A percentile compares a stretch with the other conserved stretches of the same genome.
Evolutionary conservation across 1,140 invertebrate genomes (phyloP).

Genomic region (Lepidotrigona ventralis): DNA sequence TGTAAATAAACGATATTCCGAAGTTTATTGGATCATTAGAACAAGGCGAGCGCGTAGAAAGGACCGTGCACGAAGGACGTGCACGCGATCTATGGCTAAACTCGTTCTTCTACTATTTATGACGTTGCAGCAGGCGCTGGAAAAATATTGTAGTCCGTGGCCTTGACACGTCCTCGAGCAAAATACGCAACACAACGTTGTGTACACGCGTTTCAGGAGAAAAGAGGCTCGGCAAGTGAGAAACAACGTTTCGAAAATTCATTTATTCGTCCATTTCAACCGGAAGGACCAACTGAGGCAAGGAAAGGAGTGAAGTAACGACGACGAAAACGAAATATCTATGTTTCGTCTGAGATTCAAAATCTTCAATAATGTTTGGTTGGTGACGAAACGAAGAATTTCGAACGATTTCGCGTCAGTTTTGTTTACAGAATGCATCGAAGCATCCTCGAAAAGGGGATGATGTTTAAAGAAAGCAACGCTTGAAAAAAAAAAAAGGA

Average conservation of each 20-base stretch:
- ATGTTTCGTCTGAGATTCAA: no score
- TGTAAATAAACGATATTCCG: slow-evolving; percentile 26
- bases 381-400: no score
- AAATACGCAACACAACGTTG: neutral
- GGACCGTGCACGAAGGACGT: slow-evolving; percentile 1
- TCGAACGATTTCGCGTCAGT: no score
- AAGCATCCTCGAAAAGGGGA: no score
- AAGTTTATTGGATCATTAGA: neutral
- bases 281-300: no score
- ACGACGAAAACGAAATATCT: no score
- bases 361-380: no score
- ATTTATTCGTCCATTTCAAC: no score
- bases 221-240: neutral
- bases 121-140: neutral
- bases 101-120: neutral
- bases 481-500: no score
- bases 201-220: neutral
- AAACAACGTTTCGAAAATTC: neutral
- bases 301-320: no score
- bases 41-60: slow-evolving; percentile 3
- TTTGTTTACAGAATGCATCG: no score
- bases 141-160: neutral
- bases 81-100: slow-evolving; percentile 2
- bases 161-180: neutral
- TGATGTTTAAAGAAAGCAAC: no score